A percentile compares a stretch with the other conserved stretches of the same genome.
Evolutionary conservation across 2,888 invertebrate genomes (phyloP).

Genomic region (Rhynchonema sp.): DNA sequence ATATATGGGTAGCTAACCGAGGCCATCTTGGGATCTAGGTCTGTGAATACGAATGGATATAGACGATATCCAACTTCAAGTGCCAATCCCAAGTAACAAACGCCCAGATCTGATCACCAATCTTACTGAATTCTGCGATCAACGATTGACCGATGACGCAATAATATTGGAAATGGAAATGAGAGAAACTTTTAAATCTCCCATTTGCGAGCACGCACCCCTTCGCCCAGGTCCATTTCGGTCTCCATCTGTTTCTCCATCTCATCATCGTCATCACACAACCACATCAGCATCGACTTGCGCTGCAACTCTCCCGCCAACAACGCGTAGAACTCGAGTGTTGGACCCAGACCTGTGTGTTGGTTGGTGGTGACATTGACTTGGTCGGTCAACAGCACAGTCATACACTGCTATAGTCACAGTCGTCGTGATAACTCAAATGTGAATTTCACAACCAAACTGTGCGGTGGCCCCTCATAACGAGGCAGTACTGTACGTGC

Average conservation of each 20-base stretch:
- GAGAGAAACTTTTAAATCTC: too few species aligned
- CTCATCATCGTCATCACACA: conserved; percentile 55
- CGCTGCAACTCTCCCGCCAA: conserved; percentile 77
- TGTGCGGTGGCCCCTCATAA: not conserved
- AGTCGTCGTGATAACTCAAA: not conserved
- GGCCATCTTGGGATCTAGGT: too few species aligned
- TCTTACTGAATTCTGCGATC: too few species aligned
- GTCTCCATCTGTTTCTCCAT: conserved; percentile 15
- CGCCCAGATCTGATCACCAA: too few species aligned
- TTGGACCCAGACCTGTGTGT: conserved; percentile 79
- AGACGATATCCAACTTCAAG: too few species aligned
- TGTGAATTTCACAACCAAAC: not conserved
- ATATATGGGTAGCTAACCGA: too few species aligned
- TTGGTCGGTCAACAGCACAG: not conserved
- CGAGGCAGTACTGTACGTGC: not conserved
- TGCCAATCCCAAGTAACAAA: too few species aligned
- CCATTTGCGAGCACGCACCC: conserved; percentile 20
- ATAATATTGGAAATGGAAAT: too few species aligned
- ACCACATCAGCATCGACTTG: conserved; percentile 74
- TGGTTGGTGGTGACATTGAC: not conserved
- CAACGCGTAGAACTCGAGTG: conserved; percentile 90
- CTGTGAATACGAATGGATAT: too few species aligned
- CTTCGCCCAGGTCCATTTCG: conserved; percentile 40
- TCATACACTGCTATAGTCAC: not conserved
- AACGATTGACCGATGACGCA: too few species aligned